These are phyloP conservation scores for Sarotherodon lohbergeri DNA, from an alignment of 2,113 vertebrate species.

Conservation along the genomic window DNA sequence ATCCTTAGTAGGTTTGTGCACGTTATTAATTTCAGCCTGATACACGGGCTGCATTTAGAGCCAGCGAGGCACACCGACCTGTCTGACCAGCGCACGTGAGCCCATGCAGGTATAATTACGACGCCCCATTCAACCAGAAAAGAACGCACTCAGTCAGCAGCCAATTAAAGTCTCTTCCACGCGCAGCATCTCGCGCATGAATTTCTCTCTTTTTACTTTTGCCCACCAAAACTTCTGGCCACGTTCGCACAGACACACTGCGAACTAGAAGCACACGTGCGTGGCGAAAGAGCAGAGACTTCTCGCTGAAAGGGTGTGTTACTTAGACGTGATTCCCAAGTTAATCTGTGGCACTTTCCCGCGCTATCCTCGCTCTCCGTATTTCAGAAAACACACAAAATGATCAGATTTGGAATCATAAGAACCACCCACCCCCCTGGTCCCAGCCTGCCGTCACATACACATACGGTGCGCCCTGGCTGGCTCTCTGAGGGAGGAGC, in stretches of 20 bases:
- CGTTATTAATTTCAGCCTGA: background rate
- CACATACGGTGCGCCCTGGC: background rate
- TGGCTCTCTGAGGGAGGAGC: background rate
- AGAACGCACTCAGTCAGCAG: background rate
- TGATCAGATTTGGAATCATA: background rate
- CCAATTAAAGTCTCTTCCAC: background rate
- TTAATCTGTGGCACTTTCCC: background rate
- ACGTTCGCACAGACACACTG: background rate
- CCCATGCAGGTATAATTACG: background rate
- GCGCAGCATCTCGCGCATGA: background rate
- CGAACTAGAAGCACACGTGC: background rate
- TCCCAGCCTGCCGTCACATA: background rate
- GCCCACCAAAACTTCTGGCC: constrained; percentile 1
- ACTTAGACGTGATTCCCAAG: constrained; percentile 11
- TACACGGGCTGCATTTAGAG: background rate
- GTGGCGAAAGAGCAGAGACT: background rate
- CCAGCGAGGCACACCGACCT: background rate
- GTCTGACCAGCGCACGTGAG: background rate
- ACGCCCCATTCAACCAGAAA: background rate
- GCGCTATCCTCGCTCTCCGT: background rate
- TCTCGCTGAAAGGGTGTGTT: background rate
- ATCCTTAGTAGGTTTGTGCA: background rate
- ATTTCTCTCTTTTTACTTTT: background rate
- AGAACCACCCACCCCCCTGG: background rate
- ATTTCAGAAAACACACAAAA: background rate